A percentile compares a stretch with the other conserved stretches of the same genome.
These are phyloP conservation scores for Cebuella pygmaea DNA, from an alignment of 2,797 vertebrate species.

Conservation along the genomic window DNA sequence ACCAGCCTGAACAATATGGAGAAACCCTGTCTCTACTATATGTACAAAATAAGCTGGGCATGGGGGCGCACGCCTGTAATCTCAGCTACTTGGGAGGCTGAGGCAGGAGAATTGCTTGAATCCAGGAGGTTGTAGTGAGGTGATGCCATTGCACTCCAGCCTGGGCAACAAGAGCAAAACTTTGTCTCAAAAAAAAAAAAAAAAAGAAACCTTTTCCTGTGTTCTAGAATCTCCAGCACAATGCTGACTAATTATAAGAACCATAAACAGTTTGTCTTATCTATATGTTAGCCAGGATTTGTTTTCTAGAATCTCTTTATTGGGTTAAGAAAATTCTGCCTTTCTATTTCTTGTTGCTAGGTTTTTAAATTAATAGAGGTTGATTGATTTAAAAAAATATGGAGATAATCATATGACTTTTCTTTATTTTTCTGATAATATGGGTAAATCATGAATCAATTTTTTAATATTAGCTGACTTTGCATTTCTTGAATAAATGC, in stretches of 20 bases:
- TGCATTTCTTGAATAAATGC: background rate
- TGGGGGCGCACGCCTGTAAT: too few species aligned
- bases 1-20: too few species aligned
- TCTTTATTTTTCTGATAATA: background rate
- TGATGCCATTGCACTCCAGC: too few species aligned
- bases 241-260: background rate
- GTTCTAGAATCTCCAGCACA: background rate
- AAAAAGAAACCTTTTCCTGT: background rate
- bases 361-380: background rate
- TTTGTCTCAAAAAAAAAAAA: too few species aligned
- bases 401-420: background rate
- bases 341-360: background rate
- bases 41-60: too few species aligned
- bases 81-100: too few species aligned
- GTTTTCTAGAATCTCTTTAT: background rate
- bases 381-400: background rate
- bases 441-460: background rate
- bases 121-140: too few species aligned
- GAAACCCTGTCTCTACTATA: too few species aligned
- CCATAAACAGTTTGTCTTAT: background rate
- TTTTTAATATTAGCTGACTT: background rate
- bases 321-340: background rate
- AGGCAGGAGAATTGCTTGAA: too few species aligned
- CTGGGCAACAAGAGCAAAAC: too few species aligned
- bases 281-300: background rate